phyloP scores from a whole-genome alignment of 2,113 vertebrate genomes.

The Spea bombifrons region DNA sequence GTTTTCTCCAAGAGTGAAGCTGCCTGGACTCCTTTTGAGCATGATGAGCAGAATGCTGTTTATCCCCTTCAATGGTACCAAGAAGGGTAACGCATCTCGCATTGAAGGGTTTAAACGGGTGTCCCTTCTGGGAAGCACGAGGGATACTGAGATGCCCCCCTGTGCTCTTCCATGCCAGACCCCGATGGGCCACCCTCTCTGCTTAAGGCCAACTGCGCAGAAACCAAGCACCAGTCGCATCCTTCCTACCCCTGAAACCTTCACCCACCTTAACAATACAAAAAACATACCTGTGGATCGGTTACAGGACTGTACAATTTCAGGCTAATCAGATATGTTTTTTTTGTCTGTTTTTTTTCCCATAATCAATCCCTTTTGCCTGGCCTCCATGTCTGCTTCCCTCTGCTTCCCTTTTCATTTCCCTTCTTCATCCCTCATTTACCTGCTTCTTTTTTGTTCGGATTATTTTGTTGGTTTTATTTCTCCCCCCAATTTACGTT shows the following conservation, averaged over 20 bases:
- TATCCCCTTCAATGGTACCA: conserved; percentile 40
- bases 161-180: conserved; percentile 14
- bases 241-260: conserved; percentile 18
- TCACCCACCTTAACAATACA: conserved; percentile 31
- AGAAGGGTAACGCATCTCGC: conserved; percentile 1
- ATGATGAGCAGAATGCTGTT: conserved; percentile 39
- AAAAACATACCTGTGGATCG: conserved; percentile 43
- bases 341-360: conserved; percentile 35
- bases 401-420: background rate
- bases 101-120: conserved; percentile 42
- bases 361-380: conserved; percentile 27
- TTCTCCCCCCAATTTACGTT: background rate
- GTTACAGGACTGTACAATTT: conserved; percentile 30
- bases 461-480: background rate
- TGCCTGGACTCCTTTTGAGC: conserved; percentile 35
- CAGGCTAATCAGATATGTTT: conserved; percentile 44
- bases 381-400: conserved; percentile 15
- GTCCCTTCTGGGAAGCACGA: conserved; percentile 26
- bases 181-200: conserved; percentile 7
- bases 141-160: conserved; percentile 25
- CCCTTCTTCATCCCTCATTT: background rate
- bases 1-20: conserved; percentile 37
- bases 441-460: background rate
- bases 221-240: conserved; percentile 4
- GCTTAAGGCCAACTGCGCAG: conserved; percentile 16